phyloP scores from a whole-genome alignment of 2,888 invertebrate genomes.

The Harpalus rubripes region DNA sequence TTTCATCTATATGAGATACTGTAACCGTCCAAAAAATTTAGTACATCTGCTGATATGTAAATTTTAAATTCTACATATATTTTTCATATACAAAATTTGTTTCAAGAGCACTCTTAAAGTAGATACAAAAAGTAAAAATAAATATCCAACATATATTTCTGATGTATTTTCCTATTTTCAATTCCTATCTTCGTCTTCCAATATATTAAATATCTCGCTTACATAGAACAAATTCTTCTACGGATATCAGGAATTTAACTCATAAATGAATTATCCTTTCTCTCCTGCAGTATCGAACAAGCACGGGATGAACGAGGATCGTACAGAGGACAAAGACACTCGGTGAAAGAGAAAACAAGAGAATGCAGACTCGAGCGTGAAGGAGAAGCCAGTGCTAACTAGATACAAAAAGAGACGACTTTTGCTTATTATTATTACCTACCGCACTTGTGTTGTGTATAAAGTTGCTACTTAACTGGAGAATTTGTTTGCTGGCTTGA shows the following conservation, averaged over 20 bases:
- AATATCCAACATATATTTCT: no score
- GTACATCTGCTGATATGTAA: no score
- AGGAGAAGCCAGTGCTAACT: neutral
- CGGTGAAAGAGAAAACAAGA: neutral
- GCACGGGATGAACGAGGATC: neutral
- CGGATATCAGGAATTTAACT: neutral
- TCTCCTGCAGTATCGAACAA: neutral
- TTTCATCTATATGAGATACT: no score
- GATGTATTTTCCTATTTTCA: no score
- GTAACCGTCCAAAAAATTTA: no score
- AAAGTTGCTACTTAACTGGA: slow-evolving; percentile 9
- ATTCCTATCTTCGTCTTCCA: no score
- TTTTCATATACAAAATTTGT: no score
- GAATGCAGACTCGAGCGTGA: neutral
- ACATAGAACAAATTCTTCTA: neutral
- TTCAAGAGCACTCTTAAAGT: no score
- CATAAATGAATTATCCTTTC: no score
- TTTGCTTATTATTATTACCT: slow-evolving; percentile 29
- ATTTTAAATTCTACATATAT: no score
- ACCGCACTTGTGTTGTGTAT: slow-evolving; percentile 21
- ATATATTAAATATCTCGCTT: neutral
- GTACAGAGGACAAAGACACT: neutral
- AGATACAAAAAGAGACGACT: slow-evolving; percentile 20
- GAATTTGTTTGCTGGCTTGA: neutral
- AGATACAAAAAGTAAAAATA: no score